Evolutionary conservation across 1,140 invertebrate species (phyloP).

Genomic region (Rhynchophorus ferrugineus): DNA sequence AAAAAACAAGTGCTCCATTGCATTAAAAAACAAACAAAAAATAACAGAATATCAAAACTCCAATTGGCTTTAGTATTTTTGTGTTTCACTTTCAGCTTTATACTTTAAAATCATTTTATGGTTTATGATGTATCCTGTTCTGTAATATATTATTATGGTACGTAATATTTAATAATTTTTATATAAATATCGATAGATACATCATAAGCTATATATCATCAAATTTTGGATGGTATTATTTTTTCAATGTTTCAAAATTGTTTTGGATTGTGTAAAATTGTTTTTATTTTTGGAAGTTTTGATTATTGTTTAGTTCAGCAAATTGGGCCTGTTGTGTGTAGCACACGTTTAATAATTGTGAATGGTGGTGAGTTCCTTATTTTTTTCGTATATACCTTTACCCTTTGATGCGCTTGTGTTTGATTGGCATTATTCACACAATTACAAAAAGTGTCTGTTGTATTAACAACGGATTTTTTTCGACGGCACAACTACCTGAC

Average conservation of each 20-base stretch:
- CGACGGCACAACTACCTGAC: conserved; percentile 11
- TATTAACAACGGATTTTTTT: not conserved
- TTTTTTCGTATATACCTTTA: not conserved
- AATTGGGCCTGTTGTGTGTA: conserved; percentile 15
- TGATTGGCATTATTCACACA: not conserved
- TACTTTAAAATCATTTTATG: not conserved
- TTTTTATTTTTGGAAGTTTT: conserved; percentile 4
- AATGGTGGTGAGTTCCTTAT: not conserved
- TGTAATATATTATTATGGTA: not conserved
- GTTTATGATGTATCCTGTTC: not conserved
- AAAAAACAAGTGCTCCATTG: not conserved
- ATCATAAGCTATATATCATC: too few species aligned
- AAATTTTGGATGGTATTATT: too few species aligned
- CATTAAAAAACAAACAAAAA: not conserved
- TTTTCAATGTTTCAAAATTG: not conserved
- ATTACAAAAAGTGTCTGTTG: not conserved
- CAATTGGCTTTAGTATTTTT: not conserved
- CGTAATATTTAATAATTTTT: too few species aligned
- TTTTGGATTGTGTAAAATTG: conserved; percentile 9
- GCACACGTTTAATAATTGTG: conserved; percentile 13
- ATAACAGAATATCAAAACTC: not conserved
- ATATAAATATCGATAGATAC: too few species aligned
- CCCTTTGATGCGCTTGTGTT: not conserved
- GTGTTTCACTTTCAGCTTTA: not conserved
- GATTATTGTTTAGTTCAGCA: conserved; percentile 15